Percentiles rank a stretch among this genome's conserved stretches.
Conservation (phyloP, 2,888 invertebrate genomes). For the Aromia moschata region DNA sequence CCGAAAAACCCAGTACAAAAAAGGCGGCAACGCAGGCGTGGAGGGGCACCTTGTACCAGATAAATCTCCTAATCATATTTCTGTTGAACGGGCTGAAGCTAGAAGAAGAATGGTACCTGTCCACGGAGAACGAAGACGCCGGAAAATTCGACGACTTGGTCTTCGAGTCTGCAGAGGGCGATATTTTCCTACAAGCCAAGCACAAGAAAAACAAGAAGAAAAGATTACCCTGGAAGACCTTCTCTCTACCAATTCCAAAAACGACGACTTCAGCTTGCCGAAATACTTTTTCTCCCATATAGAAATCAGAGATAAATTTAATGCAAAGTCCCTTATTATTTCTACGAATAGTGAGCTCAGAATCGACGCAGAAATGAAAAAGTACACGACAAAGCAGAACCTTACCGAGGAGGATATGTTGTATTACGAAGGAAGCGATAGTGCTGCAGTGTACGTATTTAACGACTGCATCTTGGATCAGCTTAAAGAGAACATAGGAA, state of each 20-base stretch:
- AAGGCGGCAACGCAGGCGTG: not conserved
- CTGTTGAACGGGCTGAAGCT: not conserved
- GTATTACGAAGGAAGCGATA: not conserved
- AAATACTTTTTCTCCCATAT: conserved; percentile 4
- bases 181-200: conserved; percentile 3
- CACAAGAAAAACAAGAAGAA: conserved; percentile 6
- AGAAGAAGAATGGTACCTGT: not conserved
- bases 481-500: not conserved
- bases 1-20: not conserved
- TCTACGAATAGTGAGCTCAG: not conserved
- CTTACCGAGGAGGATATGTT: not conserved
- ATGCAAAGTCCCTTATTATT: not conserved
- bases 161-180: not conserved
- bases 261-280: conserved; percentile 3
- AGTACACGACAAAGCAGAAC: not conserved
- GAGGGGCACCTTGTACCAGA: not conserved
- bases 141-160: conserved; percentile 7
- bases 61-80: not conserved
- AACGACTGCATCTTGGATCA: not conserved
- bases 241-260: not conserved
- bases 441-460: not conserved
- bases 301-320: not conserved
- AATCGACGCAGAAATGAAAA: not conserved
- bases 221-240: not conserved
- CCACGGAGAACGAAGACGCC: not conserved